Evolutionary conservation across 2,113 vertebrate species (phyloP).

Genomic region (Psephotus haematonotus): DNA sequence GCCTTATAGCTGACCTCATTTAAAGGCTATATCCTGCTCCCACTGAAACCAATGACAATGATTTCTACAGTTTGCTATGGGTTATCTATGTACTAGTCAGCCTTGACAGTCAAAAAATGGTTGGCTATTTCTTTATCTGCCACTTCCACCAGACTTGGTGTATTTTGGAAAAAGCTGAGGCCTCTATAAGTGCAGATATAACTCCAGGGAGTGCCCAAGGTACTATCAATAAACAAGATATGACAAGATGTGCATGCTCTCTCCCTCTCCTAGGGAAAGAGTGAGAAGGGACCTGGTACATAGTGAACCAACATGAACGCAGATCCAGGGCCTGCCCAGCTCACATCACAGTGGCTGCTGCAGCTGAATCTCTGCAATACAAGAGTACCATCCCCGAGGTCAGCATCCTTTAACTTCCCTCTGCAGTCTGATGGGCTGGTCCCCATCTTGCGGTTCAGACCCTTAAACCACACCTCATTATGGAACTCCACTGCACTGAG

Average conservation of each 20-base stretch:
- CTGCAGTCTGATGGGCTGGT: background rate
- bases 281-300: background rate
- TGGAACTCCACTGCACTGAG: background rate
- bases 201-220: background rate
- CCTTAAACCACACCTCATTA: background rate
- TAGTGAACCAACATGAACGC: background rate
- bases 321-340: background rate
- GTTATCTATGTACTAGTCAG: background rate
- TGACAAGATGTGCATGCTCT: background rate
- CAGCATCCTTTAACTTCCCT: background rate
- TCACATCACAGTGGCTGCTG: background rate
- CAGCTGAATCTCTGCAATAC: background rate
- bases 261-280: background rate
- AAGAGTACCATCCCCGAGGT: background rate
- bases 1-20: conserved; percentile 26
- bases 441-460: background rate
- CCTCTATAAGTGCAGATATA: background rate
- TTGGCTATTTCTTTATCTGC: background rate
- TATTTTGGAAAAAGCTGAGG: background rate
- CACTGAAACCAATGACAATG: background rate
- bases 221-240: background rate
- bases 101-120: background rate
- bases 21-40: background rate
- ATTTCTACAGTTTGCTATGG: background rate
- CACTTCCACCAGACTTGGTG: background rate